phyloP scores from a whole-genome alignment of 2,888 invertebrate genomes.

The Heliconius erato region DNA sequence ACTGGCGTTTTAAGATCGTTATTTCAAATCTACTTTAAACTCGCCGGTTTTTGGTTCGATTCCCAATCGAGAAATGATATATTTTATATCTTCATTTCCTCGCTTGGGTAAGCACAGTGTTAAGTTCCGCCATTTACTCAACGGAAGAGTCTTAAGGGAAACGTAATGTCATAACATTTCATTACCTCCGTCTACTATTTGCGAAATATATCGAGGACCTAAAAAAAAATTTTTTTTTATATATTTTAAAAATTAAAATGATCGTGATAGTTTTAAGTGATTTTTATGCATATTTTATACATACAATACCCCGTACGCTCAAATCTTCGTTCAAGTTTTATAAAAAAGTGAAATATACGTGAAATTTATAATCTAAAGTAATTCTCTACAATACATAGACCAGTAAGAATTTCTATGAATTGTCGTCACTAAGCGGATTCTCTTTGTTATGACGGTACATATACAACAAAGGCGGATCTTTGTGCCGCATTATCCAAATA shows the following conservation, averaged over 20 bases:
- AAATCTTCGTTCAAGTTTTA: not conserved
- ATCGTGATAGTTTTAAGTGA: too few relatives aligned
- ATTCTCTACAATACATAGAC: conserved; percentile 12
- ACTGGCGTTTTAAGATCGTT: not conserved
- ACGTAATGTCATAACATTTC: not conserved
- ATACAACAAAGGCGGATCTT: conserved; percentile 17
- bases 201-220: not conserved
- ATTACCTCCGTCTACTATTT: not conserved
- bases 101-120: not conserved
- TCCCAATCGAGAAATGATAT: not conserved
- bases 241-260: too few relatives aligned
- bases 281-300: too few relatives aligned
- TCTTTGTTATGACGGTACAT: conserved; percentile 14
- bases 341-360: not conserved
- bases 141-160: not conserved
- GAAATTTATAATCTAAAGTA: not conserved
- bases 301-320: too few relatives aligned
- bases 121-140: not conserved
- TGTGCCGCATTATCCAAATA: conserved; percentile 20
- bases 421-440: conserved; percentile 7
- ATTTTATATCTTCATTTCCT: not conserved
- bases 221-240: too few relatives aligned
- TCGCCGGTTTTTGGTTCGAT: not conserved
- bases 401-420: not conserved
- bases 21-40: not conserved